These are phyloP conservation scores for Champsocephalus esox DNA, from an alignment of 2,797 vertebrate genomes.

Conservation along the genomic window DNA sequence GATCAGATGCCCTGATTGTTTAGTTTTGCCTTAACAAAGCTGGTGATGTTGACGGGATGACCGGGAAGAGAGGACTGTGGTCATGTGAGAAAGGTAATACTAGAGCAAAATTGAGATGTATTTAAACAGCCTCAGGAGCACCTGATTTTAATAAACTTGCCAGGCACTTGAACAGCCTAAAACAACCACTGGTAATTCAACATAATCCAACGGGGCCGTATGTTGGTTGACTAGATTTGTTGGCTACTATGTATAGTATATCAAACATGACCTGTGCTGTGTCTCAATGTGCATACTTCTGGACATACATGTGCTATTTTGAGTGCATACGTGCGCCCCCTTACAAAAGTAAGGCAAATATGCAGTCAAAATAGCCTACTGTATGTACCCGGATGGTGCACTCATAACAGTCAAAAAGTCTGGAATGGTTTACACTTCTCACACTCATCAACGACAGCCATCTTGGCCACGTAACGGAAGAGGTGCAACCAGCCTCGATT, in stretches of 20 bases:
- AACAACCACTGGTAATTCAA: conserved; percentile 12
- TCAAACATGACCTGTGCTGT: background rate
- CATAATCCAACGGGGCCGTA: conserved; percentile 4
- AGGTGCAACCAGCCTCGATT: too few relatives aligned
- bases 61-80: background rate
- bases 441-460: too few relatives aligned
- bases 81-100: conserved; percentile 3
- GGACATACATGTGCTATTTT: too few relatives aligned
- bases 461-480: too few relatives aligned
- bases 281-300: too few relatives aligned
- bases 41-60: conserved; percentile 45
- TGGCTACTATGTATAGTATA: background rate
- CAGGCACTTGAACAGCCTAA: conserved; percentile 26
- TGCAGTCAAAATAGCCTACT: too few relatives aligned
- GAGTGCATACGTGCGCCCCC: too few relatives aligned
- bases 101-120: conserved; percentile 6
- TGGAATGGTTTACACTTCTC: too few relatives aligned
- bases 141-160: conserved; percentile 17
- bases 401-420: too few relatives aligned
- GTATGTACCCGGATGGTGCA: too few relatives aligned
- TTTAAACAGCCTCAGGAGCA: conserved; percentile 21
- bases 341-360: too few relatives aligned
- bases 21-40: conserved; percentile 73
- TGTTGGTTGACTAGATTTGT: background rate
- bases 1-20: conserved; percentile 43